A percentile compares a stretch with the other conserved stretches of the same genome.
These are phyloP conservation scores for Gambusia affinis DNA, from an alignment of 2,113 vertebrate genomes.

Conservation along the genomic window DNA sequence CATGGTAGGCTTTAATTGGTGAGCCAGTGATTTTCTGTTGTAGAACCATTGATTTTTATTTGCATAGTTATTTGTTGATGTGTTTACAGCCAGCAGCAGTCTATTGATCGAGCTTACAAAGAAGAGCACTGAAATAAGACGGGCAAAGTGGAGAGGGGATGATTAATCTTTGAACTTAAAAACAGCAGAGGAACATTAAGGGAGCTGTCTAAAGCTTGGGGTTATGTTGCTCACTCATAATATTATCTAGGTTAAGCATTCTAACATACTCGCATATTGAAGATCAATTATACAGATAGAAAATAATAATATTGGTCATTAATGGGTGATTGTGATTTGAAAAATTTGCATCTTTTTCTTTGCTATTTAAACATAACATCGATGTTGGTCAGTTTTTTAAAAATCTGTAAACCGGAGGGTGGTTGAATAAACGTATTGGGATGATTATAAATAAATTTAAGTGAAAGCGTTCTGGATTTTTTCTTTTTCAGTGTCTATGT, in stretches of 20 bases:
- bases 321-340: too few relatives aligned
- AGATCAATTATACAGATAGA: not conserved
- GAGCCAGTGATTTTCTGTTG: constrained; percentile 79
- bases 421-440: too few relatives aligned
- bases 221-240: not conserved
- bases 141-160: constrained; percentile 7
- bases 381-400: too few relatives aligned
- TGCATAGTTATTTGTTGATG: constrained; percentile 83
- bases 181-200: constrained; percentile 6
- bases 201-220: not conserved
- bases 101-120: constrained; percentile 65
- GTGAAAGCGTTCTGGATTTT: too few relatives aligned
- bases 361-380: too few relatives aligned
- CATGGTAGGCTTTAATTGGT: constrained; percentile 75
- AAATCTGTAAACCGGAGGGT: too few relatives aligned
- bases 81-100: constrained; percentile 72
- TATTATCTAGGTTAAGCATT: not conserved
- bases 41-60: constrained; percentile 82
- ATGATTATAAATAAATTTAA: too few relatives aligned
- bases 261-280: not conserved
- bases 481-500: too few relatives aligned
- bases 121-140: constrained; percentile 37
- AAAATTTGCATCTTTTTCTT: too few relatives aligned
- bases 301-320: not conserved
- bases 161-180: constrained; percentile 36